Evolutionary conservation across 2,113 vertebrate species (phyloP).

Genomic region (Cavia porcellus): DNA sequence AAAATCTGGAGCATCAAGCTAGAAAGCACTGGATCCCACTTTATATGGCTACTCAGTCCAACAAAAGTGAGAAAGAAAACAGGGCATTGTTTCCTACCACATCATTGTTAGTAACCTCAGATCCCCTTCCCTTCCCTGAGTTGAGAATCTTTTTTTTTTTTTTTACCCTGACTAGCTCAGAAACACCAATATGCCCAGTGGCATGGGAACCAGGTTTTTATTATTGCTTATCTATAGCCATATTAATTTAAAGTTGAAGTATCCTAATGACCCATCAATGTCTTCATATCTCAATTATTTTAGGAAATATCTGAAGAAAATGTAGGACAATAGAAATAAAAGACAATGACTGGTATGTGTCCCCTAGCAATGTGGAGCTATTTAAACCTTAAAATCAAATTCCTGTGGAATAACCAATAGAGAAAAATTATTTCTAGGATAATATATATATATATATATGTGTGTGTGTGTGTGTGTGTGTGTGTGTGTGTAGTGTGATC

Average conservation of each 20-base stretch:
- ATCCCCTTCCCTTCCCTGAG: neutral
- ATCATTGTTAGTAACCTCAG: neutral
- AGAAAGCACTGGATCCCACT: neutral
- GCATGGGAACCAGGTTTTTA: neutral
- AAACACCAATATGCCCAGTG: neutral
- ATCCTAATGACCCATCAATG: neutral
- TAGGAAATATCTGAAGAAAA: conserved; percentile 26
- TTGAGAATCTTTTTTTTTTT: neutral
- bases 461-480: neutral
- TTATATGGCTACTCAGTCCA: neutral
- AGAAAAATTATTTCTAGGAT: neutral
- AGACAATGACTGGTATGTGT: neutral
- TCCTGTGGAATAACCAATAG: neutral
- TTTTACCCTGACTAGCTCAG: neutral
- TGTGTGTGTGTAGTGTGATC: neutral
- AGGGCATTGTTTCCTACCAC: neutral
- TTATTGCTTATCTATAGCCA: neutral
- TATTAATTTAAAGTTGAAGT: neutral
- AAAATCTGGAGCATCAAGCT: neutral
- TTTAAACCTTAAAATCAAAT: conserved; percentile 7
- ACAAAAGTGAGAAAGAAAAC: neutral
- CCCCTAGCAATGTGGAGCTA: neutral
- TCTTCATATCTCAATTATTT: conserved; percentile 47
- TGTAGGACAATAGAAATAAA: neutral
- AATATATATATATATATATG: neutral